Conservation (phyloP, 2,113 vertebrate species). For the Illadopsis cleaveri region DNA sequence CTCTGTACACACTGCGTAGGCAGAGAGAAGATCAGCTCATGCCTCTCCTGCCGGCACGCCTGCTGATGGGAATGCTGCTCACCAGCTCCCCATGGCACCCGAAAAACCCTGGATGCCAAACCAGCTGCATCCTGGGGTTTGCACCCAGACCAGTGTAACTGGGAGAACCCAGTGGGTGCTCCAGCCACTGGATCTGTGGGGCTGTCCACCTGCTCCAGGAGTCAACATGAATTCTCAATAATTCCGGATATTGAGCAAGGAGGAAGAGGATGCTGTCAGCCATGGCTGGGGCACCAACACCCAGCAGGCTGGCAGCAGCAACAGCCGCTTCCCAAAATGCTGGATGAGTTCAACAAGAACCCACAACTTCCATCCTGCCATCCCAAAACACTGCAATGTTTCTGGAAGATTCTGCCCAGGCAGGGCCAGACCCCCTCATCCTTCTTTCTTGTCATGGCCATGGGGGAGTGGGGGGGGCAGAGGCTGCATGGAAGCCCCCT, state of each 20-base stretch:
- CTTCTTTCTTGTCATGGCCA: not conserved
- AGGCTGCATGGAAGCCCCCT: rapidly evolving
- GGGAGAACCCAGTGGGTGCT: not conserved
- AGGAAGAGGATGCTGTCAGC: not conserved
- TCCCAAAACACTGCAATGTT: not conserved
- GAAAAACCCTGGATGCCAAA: not conserved
- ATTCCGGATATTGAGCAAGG: not conserved
- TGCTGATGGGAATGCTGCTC: not conserved
- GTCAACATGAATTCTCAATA: not conserved
- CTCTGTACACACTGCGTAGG: not conserved
- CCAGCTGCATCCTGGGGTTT: not conserved
- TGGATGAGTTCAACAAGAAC: not conserved
- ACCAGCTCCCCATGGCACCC: not conserved
- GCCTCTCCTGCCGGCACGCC: not conserved
- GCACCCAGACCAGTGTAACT: not conserved
- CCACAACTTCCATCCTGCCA: not conserved
- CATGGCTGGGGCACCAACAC: not conserved
- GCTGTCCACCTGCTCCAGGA: rapidly evolving
- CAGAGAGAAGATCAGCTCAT: not conserved
- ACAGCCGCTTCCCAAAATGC: no score
- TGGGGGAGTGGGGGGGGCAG: not conserved
- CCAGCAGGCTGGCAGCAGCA: rapidly evolving
- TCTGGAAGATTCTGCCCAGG: slow-evolving; percentile 14
- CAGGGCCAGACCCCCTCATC: not conserved
- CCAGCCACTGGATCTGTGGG: not conserved